Evolutionary conservation across 1,140 invertebrate species (phyloP), one percentile per base, ranked within the genome.

Genomic region (Sipha flava): DNA sequence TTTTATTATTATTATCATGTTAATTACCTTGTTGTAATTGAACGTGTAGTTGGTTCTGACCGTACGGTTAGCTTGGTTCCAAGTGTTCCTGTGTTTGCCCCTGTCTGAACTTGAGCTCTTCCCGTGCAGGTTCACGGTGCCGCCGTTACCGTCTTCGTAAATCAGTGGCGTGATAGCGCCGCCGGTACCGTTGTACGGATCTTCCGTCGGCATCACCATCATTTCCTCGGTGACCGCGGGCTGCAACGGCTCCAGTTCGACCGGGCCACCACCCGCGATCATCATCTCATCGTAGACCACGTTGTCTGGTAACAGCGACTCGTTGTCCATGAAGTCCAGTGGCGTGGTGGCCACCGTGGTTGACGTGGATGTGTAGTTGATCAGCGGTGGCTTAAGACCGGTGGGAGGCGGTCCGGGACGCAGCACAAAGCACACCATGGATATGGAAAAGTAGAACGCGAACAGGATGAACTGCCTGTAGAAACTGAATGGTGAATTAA

Each of bases 381-480:
- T 68, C 31, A 43, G 3, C 9, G 73, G 62, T 0, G 81, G 49
- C 14, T 49, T 62, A 1, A 77, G 59, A 7, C 57, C 79, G 7
- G 83, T 82, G 7, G 82, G 75, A 0, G 86, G 83, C 23, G 92
- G 91, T 2, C 94, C 94, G 0, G 96, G 96, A 1, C 96, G 88
- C 57, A 95, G 86, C 0, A 93, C 92, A 83, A 98, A 97, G 82
- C 94, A 94, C 7, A 94, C 88, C 37, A 95, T 85, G 9, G 95
- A 96, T 2, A 96, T 87, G 0, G 96, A 82, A 83, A 98, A 98
- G 86, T 98, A 98, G 43, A 93, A 89, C 1, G 91, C 89, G 84
- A 98, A 98, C 37, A 95, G 87, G 79, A 95, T 92, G 84, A 98
- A 97, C 84, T 96, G 93, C 10, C 93, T 88, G 84, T 97, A 98